phyloP scores from a whole-genome alignment of 2,888 invertebrate genomes.

The Pyralis farinalis region DNA sequence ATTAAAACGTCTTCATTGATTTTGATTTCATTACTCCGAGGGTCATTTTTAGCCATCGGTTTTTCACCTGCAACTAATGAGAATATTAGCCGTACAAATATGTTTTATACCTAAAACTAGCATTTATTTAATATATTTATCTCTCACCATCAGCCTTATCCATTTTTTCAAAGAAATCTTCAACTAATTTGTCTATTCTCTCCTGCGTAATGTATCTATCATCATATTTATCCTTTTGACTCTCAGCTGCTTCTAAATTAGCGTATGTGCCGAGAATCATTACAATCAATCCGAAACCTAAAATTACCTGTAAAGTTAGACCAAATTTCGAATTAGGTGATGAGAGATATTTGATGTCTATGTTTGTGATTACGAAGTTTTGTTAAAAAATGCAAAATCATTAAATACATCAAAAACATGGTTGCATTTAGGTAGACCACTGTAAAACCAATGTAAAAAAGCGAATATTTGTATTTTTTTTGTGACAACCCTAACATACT shows the following conservation, averaged over 20 bases:
- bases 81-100: no score
- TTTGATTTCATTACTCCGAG: constrained; percentile 24
- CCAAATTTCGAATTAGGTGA: no score
- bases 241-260: constrained; percentile 88
- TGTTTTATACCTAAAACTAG: no score
- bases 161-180: constrained; percentile 65
- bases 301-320: constrained; percentile 83
- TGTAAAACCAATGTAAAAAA: no score
- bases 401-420: no score
- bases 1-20: constrained; percentile 35
- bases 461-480: no score
- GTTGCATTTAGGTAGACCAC: no score
- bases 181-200: constrained; percentile 63
- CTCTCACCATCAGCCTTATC: constrained; percentile 44
- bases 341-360: no score
- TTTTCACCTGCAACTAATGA: constrained; percentile 42
- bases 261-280: constrained; percentile 96
- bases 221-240: constrained; percentile 51
- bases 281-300: constrained; percentile 91
- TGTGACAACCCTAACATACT: no score
- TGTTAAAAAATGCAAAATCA: no score
- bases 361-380: no score
- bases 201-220: constrained; percentile 60
- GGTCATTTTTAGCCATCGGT: constrained; percentile 28
- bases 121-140: no score